phyloP scores from a whole-genome alignment of 1,140 invertebrate genomes.

The Ceratosolen solmsi region DNA sequence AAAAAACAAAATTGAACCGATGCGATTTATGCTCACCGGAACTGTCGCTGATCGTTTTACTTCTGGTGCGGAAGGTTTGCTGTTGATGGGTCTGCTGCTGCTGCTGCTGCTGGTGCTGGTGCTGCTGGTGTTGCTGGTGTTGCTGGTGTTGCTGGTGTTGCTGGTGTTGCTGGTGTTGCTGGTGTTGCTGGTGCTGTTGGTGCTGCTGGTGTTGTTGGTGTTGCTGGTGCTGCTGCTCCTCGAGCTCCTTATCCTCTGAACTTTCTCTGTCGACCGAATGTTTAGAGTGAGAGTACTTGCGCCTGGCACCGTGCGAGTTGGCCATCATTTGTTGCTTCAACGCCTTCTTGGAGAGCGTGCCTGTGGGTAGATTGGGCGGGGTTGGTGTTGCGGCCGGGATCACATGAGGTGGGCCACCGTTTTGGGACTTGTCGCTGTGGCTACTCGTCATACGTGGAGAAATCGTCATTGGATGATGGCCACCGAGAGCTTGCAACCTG shows the following conservation, averaged over 20 bases:
- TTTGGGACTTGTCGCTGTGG: constrained; percentile 70
- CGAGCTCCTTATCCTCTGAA: constrained; percentile 68
- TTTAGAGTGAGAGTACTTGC: constrained; percentile 88
- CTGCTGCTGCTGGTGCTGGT: constrained; percentile 86
- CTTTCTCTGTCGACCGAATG: constrained; percentile 89
- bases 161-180: constrained; percentile 76
- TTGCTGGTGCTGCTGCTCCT: constrained; percentile 58
- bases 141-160: constrained; percentile 52
- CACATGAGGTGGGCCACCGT: constrained; percentile 57
- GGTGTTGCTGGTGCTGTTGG: constrained; percentile 90
- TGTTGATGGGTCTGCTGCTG: constrained; percentile 72
- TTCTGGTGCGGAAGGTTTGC: constrained; percentile 83
- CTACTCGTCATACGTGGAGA: constrained; percentile 66
- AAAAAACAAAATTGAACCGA: too few relatives aligned
- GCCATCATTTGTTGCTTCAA: constrained; percentile 76
- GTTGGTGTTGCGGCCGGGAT: constrained; percentile 64
- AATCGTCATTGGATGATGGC: constrained; percentile 64
- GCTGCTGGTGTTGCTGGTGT: constrained; percentile 80
- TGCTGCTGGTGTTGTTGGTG: constrained; percentile 72
- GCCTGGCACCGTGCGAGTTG: constrained; percentile 82
- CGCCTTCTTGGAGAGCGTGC: constrained; percentile 68
- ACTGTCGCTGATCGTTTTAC: constrained; percentile 91
- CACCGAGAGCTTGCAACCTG: constrained; percentile 67
- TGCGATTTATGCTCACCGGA: constrained; percentile 82
- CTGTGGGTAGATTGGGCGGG: constrained; percentile 46